Percentiles rank a stretch among this genome's conserved stretches.
phyloP scores from a whole-genome alignment of 2,113 vertebrate genomes.

The Pteruthius melanotis region DNA sequence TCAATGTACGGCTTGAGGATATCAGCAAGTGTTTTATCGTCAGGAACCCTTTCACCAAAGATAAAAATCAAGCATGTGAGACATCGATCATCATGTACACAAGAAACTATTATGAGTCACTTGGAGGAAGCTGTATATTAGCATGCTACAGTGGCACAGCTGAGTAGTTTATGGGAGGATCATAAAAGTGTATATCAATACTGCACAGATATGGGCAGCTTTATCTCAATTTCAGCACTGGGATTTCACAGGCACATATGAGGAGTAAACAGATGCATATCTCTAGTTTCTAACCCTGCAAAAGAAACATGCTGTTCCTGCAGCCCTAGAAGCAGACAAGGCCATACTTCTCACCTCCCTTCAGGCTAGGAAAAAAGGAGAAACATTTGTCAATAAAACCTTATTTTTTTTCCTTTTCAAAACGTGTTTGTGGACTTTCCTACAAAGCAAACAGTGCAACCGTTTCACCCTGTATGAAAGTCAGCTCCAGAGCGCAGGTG shows the following conservation, averaged over 20 bases:
- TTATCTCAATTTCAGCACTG: neutral
- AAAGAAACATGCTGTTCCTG: neutral
- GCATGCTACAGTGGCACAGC: neutral
- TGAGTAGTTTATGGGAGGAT: neutral
- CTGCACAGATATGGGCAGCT: neutral
- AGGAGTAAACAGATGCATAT: neutral
- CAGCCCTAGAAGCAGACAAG: neutral
- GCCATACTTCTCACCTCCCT: neutral
- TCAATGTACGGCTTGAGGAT: constrained; percentile 86
- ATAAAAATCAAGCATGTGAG: constrained; percentile 32
- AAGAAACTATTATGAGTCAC: neutral
- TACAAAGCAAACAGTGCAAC: neutral
- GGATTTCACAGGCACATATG: neutral
- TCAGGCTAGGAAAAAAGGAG: constrained; percentile 13
- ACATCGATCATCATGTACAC: neutral
- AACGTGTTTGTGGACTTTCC: neutral
- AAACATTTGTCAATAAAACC: neutral
- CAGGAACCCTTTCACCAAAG: constrained; percentile 79
- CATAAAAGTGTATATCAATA: neutral
- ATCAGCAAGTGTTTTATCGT: constrained; percentile 77
- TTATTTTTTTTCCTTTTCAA: neutral
- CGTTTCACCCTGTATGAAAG: neutral
- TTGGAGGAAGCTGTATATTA: neutral
- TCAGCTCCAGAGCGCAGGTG: neutral
- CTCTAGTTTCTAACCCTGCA: neutral